Conservation (phyloP, 2,888 invertebrate species). For the Eudemis profundana region DNA sequence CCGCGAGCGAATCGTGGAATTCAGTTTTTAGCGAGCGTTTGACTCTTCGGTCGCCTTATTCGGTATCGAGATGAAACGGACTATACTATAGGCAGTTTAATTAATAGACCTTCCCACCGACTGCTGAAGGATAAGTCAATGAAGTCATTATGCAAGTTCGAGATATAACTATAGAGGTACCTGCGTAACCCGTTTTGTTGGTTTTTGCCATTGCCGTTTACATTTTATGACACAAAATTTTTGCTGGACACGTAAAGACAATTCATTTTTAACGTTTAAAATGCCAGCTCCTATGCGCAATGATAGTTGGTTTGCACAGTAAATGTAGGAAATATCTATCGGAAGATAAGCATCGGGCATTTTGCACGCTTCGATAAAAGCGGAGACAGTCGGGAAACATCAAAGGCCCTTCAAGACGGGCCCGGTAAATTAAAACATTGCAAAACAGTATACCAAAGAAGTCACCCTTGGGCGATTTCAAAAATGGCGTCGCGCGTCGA, state of each 20-base stretch:
- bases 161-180: conserved; percentile 61
- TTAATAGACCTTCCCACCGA: conserved; percentile 68
- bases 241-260: conserved; percentile 44
- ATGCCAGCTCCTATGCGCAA: conserved; percentile 45
- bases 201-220: conserved; percentile 51
- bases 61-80: conserved; percentile 62
- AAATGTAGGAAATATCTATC: conserved; percentile 46
- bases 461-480: conserved; percentile 76
- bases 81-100: conserved; percentile 68
- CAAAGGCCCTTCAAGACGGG: conserved; percentile 62
- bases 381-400: conserved; percentile 76
- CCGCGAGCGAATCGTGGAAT: conserved; percentile 61
- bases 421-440: conserved; percentile 82
- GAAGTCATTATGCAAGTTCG: conserved; percentile 74
- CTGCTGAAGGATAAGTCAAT: conserved; percentile 58
- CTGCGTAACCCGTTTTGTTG: conserved; percentile 48
- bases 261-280: conserved; percentile 46
- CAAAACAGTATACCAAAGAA: conserved; percentile 74
- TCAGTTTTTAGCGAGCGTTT: conserved; percentile 69
- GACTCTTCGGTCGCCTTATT: conserved; percentile 67
- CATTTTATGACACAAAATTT: conserved; percentile 47
- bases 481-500: conserved; percentile 77
- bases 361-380: conserved; percentile 54
- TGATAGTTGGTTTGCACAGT: conserved; percentile 3
- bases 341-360: conserved; percentile 49